These are phyloP conservation scores for Clarias laeviceps DNA, from an alignment of 2,797 vertebrate species.

Conservation along the genomic window DNA sequence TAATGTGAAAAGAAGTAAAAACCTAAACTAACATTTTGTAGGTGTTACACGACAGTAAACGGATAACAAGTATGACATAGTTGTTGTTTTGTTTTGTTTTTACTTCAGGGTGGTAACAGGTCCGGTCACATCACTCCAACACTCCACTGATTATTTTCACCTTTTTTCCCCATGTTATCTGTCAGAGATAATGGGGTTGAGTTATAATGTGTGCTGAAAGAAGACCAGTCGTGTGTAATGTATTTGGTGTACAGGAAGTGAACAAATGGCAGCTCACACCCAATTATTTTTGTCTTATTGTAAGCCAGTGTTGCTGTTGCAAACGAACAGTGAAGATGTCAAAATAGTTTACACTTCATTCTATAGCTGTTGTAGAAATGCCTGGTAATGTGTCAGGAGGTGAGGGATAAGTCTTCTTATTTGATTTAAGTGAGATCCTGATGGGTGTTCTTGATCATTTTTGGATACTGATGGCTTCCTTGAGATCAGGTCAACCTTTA, in stretches of 20 bases:
- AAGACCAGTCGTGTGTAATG: background rate
- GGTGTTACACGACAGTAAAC: background rate
- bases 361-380: background rate
- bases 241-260: background rate
- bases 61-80: background rate
- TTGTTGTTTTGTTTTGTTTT: background rate
- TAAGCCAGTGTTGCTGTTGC: background rate
- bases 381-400: background rate
- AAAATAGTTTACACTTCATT: background rate
- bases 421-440: background rate
- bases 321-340: background rate
- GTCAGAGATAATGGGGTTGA: background rate
- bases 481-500: background rate
- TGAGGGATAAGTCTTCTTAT: background rate
- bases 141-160: background rate
- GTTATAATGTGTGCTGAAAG: background rate
- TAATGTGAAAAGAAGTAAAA: background rate
- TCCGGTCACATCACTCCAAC: background rate
- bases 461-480: background rate
- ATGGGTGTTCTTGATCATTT: background rate
- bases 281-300: background rate
- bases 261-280: slow-evolving; percentile 1
- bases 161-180: background rate
- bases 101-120: background rate
- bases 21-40: background rate